Percentiles rank a stretch among this genome's conserved stretches.
These are phyloP conservation scores for Meloe dianella DNA, from an alignment of 2,888 invertebrate genomes.

Conservation along the genomic window DNA sequence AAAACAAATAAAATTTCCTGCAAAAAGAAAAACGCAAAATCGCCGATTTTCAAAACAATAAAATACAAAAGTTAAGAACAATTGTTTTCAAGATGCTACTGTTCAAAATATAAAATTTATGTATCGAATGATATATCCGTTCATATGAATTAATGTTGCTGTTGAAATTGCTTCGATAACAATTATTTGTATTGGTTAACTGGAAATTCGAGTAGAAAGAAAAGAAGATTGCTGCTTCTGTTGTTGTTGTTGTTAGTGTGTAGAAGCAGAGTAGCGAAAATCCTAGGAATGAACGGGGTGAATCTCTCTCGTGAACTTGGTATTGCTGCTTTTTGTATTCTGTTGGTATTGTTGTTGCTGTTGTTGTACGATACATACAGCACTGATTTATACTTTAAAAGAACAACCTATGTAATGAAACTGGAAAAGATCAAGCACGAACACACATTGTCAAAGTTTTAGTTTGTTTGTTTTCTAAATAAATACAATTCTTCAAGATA, in stretches of 20 bases:
- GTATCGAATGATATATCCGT: conserved; percentile 49
- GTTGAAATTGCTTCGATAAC: conserved; percentile 28
- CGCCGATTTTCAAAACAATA: not conserved
- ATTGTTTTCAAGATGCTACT: conserved; percentile 59
- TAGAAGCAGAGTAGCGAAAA: conserved; percentile 41
- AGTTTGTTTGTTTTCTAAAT: not conserved
- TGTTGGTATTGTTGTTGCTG: conserved; percentile 29
- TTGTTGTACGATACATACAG: conserved; percentile 31
- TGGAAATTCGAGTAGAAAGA: conserved; percentile 22
- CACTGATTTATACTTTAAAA: conserved; percentile 2
- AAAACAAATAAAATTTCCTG: not conserved
- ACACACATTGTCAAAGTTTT: conserved; percentile 18
- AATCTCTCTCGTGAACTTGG: conserved; percentile 48
- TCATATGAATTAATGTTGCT: conserved; percentile 40
- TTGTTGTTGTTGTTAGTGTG: not conserved
- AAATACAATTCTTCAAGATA: not conserved
- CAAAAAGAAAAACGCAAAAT: not conserved
- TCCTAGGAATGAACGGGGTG: conserved; percentile 52
- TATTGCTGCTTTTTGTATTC: conserved; percentile 58
- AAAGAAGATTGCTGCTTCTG: conserved; percentile 6
- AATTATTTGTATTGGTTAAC: conserved; percentile 45
- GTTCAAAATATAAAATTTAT: conserved; percentile 57
- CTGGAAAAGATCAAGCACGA: conserved; percentile 21
- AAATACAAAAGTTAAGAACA: conserved; percentile 51
- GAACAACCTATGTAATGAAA: not conserved